Evolutionary conservation across 2,113 vertebrate genomes (phyloP).

Genomic region (Nothocercus julius): DNA sequence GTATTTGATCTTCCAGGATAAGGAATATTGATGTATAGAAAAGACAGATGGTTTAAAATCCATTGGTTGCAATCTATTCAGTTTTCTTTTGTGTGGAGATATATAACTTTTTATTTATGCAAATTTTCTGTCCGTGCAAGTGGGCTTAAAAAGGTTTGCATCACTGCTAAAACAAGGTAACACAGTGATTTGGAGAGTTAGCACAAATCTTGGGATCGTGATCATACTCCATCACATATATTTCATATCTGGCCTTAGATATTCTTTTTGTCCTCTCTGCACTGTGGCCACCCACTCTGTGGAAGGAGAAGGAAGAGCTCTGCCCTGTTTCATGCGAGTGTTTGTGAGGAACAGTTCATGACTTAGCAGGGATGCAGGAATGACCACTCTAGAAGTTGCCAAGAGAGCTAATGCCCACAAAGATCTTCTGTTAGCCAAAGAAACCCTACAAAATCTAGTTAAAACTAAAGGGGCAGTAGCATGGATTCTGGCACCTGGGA

Average conservation of each 20-base stretch:
- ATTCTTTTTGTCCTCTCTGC: background rate
- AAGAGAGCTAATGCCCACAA: background rate
- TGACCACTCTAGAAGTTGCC: background rate
- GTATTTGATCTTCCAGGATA: background rate
- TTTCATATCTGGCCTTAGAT: background rate
- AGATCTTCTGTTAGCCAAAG: background rate
- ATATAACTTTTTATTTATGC: background rate
- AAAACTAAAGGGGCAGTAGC: background rate
- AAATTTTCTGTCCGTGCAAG: background rate
- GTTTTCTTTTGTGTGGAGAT: background rate
- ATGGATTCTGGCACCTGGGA: background rate
- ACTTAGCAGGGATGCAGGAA: too few relatives aligned
- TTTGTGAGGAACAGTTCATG: background rate
- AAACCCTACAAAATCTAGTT: background rate
- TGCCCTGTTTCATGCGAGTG: background rate
- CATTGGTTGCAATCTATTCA: background rate
- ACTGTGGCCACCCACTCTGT: background rate
- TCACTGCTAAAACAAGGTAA: background rate
- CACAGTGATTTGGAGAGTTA: background rate
- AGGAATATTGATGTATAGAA: background rate
- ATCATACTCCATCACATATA: background rate
- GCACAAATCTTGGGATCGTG: background rate
- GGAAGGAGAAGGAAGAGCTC: background rate
- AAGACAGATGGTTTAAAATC: background rate
- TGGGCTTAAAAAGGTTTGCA: background rate